Conservation (phyloP, 2,797 vertebrate genomes). For the Micrastur ruficollis region DNA sequence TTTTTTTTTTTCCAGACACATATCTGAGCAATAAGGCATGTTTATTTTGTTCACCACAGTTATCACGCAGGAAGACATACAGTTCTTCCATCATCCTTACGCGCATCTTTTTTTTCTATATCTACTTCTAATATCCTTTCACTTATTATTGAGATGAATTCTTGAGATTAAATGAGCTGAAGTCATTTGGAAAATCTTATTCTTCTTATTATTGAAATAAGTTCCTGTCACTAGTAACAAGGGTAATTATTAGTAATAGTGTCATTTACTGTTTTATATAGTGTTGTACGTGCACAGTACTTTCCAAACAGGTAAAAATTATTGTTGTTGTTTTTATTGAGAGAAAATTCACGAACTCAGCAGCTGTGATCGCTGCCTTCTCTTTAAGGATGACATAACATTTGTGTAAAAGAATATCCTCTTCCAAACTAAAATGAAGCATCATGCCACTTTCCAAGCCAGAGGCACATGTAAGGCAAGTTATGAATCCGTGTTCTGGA, state of each 20-base stretch:
- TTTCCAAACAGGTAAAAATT: neutral
- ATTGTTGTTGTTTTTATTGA: neutral
- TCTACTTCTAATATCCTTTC: neutral
- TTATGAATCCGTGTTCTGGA: neutral
- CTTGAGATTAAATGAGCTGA: neutral
- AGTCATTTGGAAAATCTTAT: neutral
- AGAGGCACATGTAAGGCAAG: neutral
- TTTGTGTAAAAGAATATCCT: neutral
- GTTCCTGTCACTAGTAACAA: neutral
- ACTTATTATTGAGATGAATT: neutral
- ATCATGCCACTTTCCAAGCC: neutral
- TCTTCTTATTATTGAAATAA: neutral
- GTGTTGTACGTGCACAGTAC: neutral
- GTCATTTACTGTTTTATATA: neutral
- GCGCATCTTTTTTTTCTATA: neutral
- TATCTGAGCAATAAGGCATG: fast-evolving
- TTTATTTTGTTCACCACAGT: neutral
- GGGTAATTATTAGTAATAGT: neutral
- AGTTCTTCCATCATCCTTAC: neutral
- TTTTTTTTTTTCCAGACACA: neutral
- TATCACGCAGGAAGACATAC: neutral
- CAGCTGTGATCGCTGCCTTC: neutral
- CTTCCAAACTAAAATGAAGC: neutral
- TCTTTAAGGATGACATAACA: neutral
- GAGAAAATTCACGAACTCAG: neutral